A percentile compares a stretch with the other conserved stretches of the same genome.
Evolutionary conservation across 2,113 vertebrate genomes (phyloP).

Genomic region (Nothocercus julius): DNA sequence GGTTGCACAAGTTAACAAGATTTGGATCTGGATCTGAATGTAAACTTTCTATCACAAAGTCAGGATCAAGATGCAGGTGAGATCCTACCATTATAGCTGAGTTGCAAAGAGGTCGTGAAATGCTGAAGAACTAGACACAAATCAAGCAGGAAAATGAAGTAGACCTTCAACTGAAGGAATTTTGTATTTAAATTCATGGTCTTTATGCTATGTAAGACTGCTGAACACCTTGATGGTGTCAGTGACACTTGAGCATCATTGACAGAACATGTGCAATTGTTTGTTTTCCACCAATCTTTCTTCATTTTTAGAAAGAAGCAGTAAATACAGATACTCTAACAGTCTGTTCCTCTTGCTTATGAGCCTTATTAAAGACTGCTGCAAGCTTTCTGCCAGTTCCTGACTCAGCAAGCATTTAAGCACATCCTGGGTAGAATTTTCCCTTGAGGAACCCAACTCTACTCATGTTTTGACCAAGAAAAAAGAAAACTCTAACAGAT

Average conservation of each 20-base stretch:
- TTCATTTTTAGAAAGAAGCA: background rate
- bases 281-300: background rate
- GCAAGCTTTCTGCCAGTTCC: background rate
- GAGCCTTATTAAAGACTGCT: background rate
- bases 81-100: background rate
- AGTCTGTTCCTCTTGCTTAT: background rate
- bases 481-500: background rate
- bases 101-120: background rate
- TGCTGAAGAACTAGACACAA: background rate
- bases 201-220: background rate
- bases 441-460: background rate
- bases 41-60: background rate
- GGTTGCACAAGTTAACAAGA: background rate
- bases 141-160: background rate
- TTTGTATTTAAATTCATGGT: background rate
- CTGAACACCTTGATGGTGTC: background rate
- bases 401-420: background rate
- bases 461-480: background rate
- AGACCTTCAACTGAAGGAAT: background rate
- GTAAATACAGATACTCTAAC: background rate
- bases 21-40: background rate
- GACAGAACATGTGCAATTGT: background rate
- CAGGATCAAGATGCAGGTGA: background rate
- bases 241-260: background rate
- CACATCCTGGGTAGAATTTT: background rate